These are phyloP conservation scores for Pachycephus smyrnensis DNA, from an alignment of 2,888 invertebrate species.

Conservation along the genomic window DNA sequence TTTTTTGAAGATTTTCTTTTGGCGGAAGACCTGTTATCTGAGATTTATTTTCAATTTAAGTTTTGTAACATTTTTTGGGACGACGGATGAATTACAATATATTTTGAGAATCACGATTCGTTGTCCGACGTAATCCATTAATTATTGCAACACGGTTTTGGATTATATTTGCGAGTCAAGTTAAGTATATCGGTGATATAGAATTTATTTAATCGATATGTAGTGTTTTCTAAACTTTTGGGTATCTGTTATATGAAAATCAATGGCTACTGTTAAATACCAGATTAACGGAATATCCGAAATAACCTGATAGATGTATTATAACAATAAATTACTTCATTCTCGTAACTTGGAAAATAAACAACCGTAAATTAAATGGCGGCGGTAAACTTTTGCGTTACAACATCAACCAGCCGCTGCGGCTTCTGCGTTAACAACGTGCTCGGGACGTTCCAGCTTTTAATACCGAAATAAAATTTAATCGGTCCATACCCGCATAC, in stretches of 20 bases:
- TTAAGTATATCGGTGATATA: background rate
- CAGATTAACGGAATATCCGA: background rate
- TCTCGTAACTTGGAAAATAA: background rate
- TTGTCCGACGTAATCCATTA: background rate
- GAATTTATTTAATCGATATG: background rate
- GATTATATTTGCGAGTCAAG: background rate
- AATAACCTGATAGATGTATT: background rate
- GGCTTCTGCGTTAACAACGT: background rate
- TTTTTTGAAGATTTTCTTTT: background rate
- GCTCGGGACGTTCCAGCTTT: background rate
- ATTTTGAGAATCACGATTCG: background rate
- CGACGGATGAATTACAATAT: background rate
- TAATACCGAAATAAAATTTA: background rate
- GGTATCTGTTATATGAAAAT: background rate
- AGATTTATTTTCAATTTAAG: background rate
- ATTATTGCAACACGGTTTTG: background rate
- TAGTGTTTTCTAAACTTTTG: background rate
- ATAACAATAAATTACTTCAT: background rate
- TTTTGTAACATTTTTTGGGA: background rate
- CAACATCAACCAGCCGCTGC: constrained; percentile 22
- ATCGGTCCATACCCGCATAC: background rate
- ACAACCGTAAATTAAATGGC: background rate
- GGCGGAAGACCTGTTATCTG: background rate
- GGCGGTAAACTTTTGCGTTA: constrained; percentile 17
- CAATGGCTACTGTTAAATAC: background rate